Base-by-base conservation (phyloP, 1,140 invertebrate species). In the Lysiphlebus fabarum region DNA sequence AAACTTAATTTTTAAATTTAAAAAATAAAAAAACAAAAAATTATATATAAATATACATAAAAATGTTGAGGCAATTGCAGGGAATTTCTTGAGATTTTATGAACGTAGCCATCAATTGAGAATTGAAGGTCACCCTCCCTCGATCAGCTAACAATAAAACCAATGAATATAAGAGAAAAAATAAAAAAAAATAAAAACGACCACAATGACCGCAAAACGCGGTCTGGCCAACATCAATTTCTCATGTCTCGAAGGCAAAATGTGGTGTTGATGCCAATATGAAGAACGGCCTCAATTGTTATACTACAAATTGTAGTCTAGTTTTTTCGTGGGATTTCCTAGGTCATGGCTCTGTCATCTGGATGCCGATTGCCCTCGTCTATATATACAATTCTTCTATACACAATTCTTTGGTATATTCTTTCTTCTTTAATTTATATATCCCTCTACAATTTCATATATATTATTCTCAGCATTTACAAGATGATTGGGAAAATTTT, bases 281-380 rank as follows among this genome's bases (percentile, higher is more conserved):
- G 40, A 11, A 44, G 14, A 10, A 43, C 57, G n/a, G 43, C 42
- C 40, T 55, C 53, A 11, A 45, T 45, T 41, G 56, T 40, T 51
- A 37, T 36, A 33, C 33, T 36, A 48, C 43, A 49, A 14, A 47
- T 5, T 7, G 44, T 50, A 26, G 12, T 53, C 53, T 34, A 10
- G 17, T 51, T 40, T 47, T n/a, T 58, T 64, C 65, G 64, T 67
- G 62, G 67, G 69, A 70, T 67, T 70, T 64, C 56, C 66, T 69
- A 66, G 69, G 67, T 70, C 69, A 70, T 68, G 66, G 62, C 66
- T 68, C 67, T 69, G 65, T 67, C 66, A 68, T 66, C 61, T 70
- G 65, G 59, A 55, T 38, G 36, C 53, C 61, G 61, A 48, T 50
- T 12, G 37, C 26, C 33, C 42, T 45, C 53, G 42, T 42, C 53